Percentiles rank a stretch among this genome's conserved stretches.
phyloP scores from a whole-genome alignment of 2,888 invertebrate species.

The Stenodera caucasica region DNA sequence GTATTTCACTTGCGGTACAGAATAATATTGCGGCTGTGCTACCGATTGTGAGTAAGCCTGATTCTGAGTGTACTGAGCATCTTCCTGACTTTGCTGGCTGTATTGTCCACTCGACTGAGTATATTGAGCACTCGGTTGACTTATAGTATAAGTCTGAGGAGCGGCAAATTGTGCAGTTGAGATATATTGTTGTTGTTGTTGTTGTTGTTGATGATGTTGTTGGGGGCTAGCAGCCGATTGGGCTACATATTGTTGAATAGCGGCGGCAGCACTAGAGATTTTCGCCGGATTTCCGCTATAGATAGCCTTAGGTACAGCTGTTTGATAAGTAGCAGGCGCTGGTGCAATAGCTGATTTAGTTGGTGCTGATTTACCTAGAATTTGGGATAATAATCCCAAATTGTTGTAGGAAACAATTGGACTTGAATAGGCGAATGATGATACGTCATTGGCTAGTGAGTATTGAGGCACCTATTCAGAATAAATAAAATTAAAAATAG shows the following conservation, averaged over 20 bases:
- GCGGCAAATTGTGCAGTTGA: slow-evolving; percentile 11
- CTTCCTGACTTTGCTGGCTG: slow-evolving; percentile 17
- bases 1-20: slow-evolving; percentile 35
- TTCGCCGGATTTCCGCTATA: slow-evolving; percentile 20
- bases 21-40: slow-evolving; percentile 35
- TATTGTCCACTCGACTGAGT: too few species aligned
- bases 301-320: slow-evolving; percentile 26
- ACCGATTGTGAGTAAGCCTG: slow-evolving; percentile 22
- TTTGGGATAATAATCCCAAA: slow-evolving; percentile 47
- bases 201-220: slow-evolving; percentile 18
- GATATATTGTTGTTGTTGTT: slow-evolving; percentile 23
- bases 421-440: slow-evolving; percentile 51
- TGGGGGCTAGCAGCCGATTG: slow-evolving; percentile 17
- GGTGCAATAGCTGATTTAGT: slow-evolving; percentile 18
- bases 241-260: slow-evolving; percentile 14
- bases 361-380: slow-evolving; percentile 39
- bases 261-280: slow-evolving; percentile 14
- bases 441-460: slow-evolving; percentile 53
- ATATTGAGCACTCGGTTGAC: slow-evolving; percentile 8
- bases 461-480: slow-evolving; percentile 37
- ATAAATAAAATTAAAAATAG: slow-evolving; percentile 8
- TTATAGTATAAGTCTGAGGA: slow-evolving; percentile 12
- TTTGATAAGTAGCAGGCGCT: slow-evolving; percentile 28
- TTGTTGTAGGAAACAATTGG: slow-evolving; percentile 52
- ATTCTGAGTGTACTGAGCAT: slow-evolving; percentile 23